These are phyloP conservation scores for Glossophaga mutica DNA, from an alignment of 2,797 vertebrate genomes.

Conservation along the genomic window DNA sequence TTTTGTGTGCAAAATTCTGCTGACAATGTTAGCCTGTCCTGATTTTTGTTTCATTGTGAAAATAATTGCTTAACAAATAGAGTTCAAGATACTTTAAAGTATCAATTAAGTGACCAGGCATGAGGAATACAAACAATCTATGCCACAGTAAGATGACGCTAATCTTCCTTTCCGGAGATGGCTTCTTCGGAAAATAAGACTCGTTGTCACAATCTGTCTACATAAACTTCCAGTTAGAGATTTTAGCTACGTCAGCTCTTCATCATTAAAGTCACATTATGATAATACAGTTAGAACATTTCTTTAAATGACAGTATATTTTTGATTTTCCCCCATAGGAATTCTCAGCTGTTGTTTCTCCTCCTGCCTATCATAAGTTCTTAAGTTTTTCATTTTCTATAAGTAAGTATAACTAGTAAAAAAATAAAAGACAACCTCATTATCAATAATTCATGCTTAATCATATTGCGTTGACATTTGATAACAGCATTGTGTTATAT, in stretches of 20 bases:
- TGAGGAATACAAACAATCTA: background rate
- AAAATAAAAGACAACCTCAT: slow-evolving; percentile 34
- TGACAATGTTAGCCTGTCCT: background rate
- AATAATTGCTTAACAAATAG: background rate
- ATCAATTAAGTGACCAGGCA: background rate
- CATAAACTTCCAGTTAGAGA: background rate
- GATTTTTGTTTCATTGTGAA: background rate
- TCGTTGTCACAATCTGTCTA: background rate
- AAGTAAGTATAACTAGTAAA: slow-evolving; percentile 29
- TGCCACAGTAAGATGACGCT: rapidly evolving
- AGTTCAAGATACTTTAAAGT: background rate
- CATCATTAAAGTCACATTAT: background rate
- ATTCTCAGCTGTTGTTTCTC: background rate
- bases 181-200: background rate
- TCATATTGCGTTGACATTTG: slow-evolving; percentile 32
- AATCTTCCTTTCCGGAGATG: background rate
- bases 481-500: slow-evolving; percentile 36
- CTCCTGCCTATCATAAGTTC: background rate
- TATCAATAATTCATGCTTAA: slow-evolving; percentile 64
- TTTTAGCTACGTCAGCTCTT: background rate
- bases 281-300: background rate
- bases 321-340: background rate
- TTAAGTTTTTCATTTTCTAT: background rate
- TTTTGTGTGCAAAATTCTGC: background rate
- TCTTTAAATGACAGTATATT: background rate